These are phyloP conservation scores for Abramis brama DNA, from an alignment of 2,113 vertebrate species.

Conservation along the genomic window DNA sequence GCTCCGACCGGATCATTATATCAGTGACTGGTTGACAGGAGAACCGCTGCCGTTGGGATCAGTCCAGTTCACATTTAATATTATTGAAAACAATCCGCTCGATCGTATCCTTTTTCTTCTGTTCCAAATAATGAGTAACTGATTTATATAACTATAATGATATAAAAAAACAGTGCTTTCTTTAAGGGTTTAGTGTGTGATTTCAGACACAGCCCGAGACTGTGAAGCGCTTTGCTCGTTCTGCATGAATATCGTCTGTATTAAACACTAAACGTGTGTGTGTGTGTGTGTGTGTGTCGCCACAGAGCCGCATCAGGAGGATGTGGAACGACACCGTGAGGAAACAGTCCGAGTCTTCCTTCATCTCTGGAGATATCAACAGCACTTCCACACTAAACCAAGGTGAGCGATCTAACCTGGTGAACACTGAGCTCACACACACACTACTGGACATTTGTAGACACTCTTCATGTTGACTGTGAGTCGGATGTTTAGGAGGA, in stretches of 20 bases:
- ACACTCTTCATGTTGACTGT: background rate
- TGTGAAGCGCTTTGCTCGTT: background rate
- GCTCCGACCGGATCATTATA: background rate
- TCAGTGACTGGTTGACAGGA: background rate
- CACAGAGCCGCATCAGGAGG: slow-evolving; percentile 97
- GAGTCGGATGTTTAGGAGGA: background rate
- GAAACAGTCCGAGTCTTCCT: slow-evolving; percentile 99
- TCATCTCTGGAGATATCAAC: slow-evolving; percentile 99
- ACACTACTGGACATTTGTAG: no score
- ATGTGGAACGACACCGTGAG: slow-evolving; percentile 99
- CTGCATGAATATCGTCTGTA: background rate
- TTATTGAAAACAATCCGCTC: no score
- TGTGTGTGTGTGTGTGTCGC: background rate
- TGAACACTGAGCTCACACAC: background rate
- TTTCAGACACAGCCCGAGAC: background rate
- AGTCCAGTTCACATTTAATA: background rate
- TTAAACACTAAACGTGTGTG: background rate
- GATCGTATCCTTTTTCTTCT: background rate
- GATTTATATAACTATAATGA: no score
- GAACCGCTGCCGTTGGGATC: background rate
- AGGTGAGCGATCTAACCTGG: slow-evolving; percentile 80
- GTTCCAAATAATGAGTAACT: background rate
- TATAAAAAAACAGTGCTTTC: no score
- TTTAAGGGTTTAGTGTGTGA: no score
- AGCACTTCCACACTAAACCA: slow-evolving; percentile 99